Evolutionary conservation across 2,797 vertebrate species (phyloP).

Genomic region (Anguilla megastoma): DNA sequence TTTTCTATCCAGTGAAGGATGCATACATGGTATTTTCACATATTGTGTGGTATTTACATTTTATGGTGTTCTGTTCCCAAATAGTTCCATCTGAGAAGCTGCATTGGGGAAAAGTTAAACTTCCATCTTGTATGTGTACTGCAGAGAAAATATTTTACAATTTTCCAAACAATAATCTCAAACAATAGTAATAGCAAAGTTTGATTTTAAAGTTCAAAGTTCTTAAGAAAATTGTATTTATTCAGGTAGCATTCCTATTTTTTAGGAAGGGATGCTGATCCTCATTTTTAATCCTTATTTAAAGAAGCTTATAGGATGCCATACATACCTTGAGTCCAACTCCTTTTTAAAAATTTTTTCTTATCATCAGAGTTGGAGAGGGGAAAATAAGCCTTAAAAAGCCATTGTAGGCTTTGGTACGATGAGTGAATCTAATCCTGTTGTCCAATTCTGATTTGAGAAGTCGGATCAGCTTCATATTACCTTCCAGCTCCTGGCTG

Average conservation of each 20-base stretch:
- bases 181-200: not conserved
- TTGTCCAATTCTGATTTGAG: conserved; percentile 27
- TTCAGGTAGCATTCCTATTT: not conserved
- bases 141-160: too few species aligned
- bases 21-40: not conserved
- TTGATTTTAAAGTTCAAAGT: not conserved
- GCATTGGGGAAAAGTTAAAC: not conserved
- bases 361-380: conserved; percentile 20
- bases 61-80: not conserved
- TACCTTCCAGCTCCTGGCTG: conserved; percentile 12
- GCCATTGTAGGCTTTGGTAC: conserved; percentile 16
- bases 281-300: not conserved
- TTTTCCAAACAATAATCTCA: too few species aligned
- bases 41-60: not conserved
- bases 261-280: not conserved
- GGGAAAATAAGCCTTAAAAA: conserved; percentile 9
- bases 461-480: conserved; percentile 24
- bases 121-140: not conserved
- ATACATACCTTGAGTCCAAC: conserved; percentile 12
- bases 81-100: not conserved
- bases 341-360: conserved; percentile 7
- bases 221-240: not conserved
- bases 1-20: not conserved
- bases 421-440: conserved; percentile 33
- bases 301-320: not conserved